Conservation (phyloP, 2,113 vertebrate genomes). For the Camelus bactrianus region DNA sequence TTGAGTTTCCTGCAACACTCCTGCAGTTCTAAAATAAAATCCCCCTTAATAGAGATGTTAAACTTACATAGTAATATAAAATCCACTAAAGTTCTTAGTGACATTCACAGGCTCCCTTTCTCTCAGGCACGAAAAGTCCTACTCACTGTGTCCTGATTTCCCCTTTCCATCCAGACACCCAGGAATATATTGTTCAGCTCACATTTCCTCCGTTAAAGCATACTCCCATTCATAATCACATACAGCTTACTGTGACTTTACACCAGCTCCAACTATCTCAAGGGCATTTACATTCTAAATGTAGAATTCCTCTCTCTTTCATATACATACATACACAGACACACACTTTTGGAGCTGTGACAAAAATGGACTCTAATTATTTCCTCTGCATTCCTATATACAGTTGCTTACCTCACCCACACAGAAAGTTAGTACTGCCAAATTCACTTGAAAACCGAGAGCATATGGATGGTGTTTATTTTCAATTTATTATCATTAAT, state of each 20-base stretch:
- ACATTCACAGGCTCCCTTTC: not conserved
- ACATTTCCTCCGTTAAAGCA: not conserved
- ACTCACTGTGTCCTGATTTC: conserved; percentile 10
- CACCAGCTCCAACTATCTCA: not conserved
- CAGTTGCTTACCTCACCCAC: not conserved
- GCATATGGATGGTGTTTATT: conserved; percentile 7
- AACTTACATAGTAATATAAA: not conserved
- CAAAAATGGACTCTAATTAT: not conserved
- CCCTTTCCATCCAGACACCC: not conserved
- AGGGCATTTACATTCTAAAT: not conserved
- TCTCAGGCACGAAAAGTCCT: not conserved
- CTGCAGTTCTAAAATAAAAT: conserved; percentile 18
- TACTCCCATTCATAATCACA: not conserved
- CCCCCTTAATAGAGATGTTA: not conserved
- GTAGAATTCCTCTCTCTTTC: not conserved
- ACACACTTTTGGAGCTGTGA: not conserved
- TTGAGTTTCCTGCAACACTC: not conserved
- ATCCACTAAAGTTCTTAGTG: not conserved
- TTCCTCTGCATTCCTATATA: not conserved
- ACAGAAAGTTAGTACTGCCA: not conserved
- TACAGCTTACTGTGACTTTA: not conserved
- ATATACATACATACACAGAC: not conserved
- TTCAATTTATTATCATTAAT: conserved; percentile 39
- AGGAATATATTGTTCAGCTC: not conserved
- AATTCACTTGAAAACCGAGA: conserved; percentile 40